A percentile compares a stretch with the other conserved stretches of the same genome.
Evolutionary conservation across 2,888 invertebrate species (phyloP).

Genomic region (Syrphus vitripennis): DNA sequence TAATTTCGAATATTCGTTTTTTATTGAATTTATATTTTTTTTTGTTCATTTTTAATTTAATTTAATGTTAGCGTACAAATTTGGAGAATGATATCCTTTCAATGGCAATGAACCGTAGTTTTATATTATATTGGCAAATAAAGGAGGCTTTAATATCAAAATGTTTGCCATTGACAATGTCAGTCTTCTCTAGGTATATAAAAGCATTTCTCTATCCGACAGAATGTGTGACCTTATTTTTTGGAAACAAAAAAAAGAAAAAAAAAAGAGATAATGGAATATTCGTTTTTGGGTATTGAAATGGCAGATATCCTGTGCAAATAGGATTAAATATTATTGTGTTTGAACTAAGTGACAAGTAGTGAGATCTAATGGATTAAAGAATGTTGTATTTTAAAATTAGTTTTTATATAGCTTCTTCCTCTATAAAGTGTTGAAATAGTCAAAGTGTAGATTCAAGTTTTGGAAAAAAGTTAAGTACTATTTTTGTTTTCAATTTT

Average conservation of each 20-base stretch:
- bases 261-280: not conserved
- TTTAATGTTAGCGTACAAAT: constrained; percentile 23
- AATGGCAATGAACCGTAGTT: constrained; percentile 28
- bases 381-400: not conserved
- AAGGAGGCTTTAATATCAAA: constrained; percentile 10
- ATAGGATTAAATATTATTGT: not conserved
- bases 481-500: too few relatives aligned
- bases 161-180: not conserved
- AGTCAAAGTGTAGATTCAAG: too few relatives aligned
- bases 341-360: not conserved
- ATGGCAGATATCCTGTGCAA: not conserved
- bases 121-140: constrained; percentile 23
- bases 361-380: not conserved
- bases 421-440: too few relatives aligned
- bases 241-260: not conserved
- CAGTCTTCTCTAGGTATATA: not conserved
- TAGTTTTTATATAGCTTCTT: too few relatives aligned
- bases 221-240: constrained; percentile 19
- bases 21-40: not conserved
- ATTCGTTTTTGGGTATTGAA: constrained; percentile 15
- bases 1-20: not conserved
- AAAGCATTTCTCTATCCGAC: not conserved
- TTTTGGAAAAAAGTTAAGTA: too few relatives aligned
- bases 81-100: constrained; percentile 44
- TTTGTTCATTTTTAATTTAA: not conserved